Base-by-base conservation (phyloP, 2,797 vertebrate genomes). In the Hybognathus amarus region DNA sequence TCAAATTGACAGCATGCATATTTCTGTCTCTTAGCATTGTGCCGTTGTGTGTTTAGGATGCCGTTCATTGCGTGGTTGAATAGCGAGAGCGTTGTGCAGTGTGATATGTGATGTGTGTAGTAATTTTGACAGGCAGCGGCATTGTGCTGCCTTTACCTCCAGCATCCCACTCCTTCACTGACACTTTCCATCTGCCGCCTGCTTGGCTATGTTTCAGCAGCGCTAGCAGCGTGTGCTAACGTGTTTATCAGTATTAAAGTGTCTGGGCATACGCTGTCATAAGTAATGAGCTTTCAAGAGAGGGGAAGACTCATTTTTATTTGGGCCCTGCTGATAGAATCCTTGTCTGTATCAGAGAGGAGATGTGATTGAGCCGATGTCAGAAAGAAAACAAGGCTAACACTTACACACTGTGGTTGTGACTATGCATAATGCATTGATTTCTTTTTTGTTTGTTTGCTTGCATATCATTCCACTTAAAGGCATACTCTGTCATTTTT, bases 101-200 rank as follows among this genome's bases (percentile, higher is more conserved):
- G 84, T 84, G 81, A 85, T 73, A 74, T 83, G 70, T 74, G 80
- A 83, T 66, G 75, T 61, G 47, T 83, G 67, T 73, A 77, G 78
- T 68, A 69, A 71, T 56, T 76, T 74, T 85, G 85, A 87, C 83
- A 89, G 68, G 82, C 83, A 24, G 77, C 24, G 63, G 77, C 78
- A 80, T 73, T 80, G 79, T 81, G 66, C 74, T 83, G 85, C 75
- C 69, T 78, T 82, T 75, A 86, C 79, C 81, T 74, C 54, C 42
- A 84, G 77, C 83, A 81, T 87, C 77, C 79, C 78, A 52, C 87
- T 88, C 78, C 45, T 66, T 45, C 74, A 42, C 64, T 84, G 90
- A 87, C 86, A 83, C 47, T 61, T 86, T 89, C 88, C 87, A 87
- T 89, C 85, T 90, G 87, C 77, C 22, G 71, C 74, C 83, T 87